Evolutionary conservation across 2,113 vertebrate species (phyloP), one percentile per base, ranked within the genome.

Genomic region (Lepisosteus oculatus): DNA sequence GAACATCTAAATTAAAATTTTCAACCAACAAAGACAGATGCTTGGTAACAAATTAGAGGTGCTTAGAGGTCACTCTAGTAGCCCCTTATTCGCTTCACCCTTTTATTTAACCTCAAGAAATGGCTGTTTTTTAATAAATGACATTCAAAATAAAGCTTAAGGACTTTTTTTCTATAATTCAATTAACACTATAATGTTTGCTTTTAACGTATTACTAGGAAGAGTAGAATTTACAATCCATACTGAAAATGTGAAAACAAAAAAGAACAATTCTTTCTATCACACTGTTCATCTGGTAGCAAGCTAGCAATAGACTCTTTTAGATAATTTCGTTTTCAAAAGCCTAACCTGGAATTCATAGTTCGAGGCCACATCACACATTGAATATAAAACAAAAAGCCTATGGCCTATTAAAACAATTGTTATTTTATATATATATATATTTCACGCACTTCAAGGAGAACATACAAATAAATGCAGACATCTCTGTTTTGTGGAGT

Each of bases 1-100:
- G 92, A 91, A 91, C 86, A 87, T 89, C 89, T 93, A 95, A 97
- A 97, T 96, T 93, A 95, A 97, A 97, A 95, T 95, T 93, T 95
- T 91, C 87, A 87, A 93, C 92, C 93, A 94, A 94, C 91, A 95
- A 95, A 95, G 86, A 83, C 76, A 76, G 87, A 90, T 87, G 90
- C 93, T 93, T 87, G 86, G 90, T 92, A 94, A 94, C 92, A 97
- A 95, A 95, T 92, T 94, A 93, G 86, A 77, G 88, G 88, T 90
- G 84, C 69, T 57, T 75, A 75, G 77, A 83, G 91, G 88, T 90
- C 87, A 83, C 61, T 56, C 73, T 61, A 79, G 72, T 80, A 72
- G 78, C 71, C 76, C 62, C 83, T 76, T 76, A 85, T 86, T 84
- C 74, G 68, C 75, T 68, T 84, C 77, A 76, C 76, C 47, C 83